Evolutionary conservation across 1,140 invertebrate genomes (phyloP), one percentile per base, ranked within the genome.

Genomic region (Elymnias hypermnestra): DNA sequence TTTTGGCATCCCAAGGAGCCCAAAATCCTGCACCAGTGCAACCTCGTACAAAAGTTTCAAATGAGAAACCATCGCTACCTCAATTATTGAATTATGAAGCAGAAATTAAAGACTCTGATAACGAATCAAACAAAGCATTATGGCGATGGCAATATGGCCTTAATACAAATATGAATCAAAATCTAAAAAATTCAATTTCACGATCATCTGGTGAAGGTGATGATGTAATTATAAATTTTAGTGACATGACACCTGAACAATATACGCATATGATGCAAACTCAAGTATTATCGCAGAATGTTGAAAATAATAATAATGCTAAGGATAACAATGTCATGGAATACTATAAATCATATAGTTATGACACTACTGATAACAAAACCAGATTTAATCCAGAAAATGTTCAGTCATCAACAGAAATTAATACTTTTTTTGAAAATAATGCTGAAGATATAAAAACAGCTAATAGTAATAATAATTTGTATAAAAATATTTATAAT

Each of bases 111-210:
- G 69, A 73, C 18, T 14, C 52, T 26, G 72, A 79, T 18, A 68
- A 66, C 58, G 81, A 83, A 44, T 61, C 40, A 41, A 70, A 66
- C 46, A 85, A 82, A 58, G 63, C 54, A 15, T 50, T 83, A 15
- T 83, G 76, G 78, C 67, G 78, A 40, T 83, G 78, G 82, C 82
- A 85, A 54, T 85, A 83, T 46, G 73, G 76, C 5, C 22, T 73
- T 31, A 74, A 72, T 42, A 29, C 62, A 5, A 81, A 79, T 44
- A 43, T 25, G 21, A 69, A 64, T 35, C 56, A 72, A 49, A 66
- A 45, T 36, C 46, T 57, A 25, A 84, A 83, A 72, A 69, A 76
- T 42, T 66, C 70, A 6, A 85, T 85, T 40, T 85, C 82, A n/a
- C 68, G 82, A 52, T 83, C 82, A 17, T 82, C 44, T 31, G 63